Percentiles rank a stretch among this genome's conserved stretches.
These are phyloP conservation scores for Fopius arisanus DNA, from an alignment of 1,140 invertebrate genomes.

Conservation along the genomic window DNA sequence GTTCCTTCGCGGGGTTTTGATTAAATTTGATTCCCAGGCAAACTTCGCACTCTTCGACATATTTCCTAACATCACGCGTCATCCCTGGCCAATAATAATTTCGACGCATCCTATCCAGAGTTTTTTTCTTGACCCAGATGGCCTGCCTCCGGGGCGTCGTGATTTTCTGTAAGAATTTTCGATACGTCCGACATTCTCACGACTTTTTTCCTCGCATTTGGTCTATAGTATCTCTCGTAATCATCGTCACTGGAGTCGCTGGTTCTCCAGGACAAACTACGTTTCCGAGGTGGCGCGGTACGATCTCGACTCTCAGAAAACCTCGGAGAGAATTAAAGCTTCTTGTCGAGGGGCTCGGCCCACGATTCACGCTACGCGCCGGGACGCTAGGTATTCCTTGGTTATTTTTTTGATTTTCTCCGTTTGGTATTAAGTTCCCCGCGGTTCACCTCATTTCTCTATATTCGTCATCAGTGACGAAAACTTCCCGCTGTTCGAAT, in stretches of 20 bases:
- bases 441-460: background rate
- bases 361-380: background rate
- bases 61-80: background rate
- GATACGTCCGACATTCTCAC: background rate
- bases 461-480: background rate
- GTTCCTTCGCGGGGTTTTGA: conserved; percentile 3
- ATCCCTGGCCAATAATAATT: too few species aligned
- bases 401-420: background rate
- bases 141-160: too few species aligned
- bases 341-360: background rate
- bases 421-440: background rate
- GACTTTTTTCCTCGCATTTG: conserved; percentile 15
- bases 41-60: conserved; percentile 17
- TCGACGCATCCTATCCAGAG: too few species aligned
- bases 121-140: too few species aligned
- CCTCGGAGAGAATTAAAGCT: too few species aligned
- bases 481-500: background rate
- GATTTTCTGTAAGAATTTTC: background rate
- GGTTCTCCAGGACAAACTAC: background rate
- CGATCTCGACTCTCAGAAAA: background rate
- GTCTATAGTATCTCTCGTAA: conserved; percentile 3
- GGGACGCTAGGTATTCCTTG: background rate
- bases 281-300: background rate
- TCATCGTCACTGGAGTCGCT: background rate
- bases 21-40: conserved; percentile 24